Conservation (phyloP, 1,140 invertebrate genomes). For the Papilio polytes region DNA sequence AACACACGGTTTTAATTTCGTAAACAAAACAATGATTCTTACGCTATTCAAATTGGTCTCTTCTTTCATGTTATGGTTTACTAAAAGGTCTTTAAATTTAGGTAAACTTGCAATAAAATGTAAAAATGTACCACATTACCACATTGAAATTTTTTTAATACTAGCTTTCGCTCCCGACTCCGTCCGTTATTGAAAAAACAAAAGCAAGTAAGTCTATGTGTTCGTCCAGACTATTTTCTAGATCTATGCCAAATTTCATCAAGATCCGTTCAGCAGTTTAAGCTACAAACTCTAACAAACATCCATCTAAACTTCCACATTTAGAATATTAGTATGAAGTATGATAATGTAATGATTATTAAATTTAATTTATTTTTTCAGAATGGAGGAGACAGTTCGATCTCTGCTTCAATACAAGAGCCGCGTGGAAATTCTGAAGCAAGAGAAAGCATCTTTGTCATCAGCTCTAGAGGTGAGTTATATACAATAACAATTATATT, state of each 20-base stretch:
- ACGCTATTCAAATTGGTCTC: not conserved
- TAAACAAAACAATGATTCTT: not conserved
- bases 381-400: slow-evolving; percentile 90
- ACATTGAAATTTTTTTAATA: no score
- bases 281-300: no score
- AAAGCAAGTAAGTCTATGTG: no score
- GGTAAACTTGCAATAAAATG: not conserved
- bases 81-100: not conserved
- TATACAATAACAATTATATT: not conserved
- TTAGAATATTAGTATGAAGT: no score
- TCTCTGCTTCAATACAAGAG: slow-evolving; percentile 90
- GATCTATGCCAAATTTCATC: no score
- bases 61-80: not conserved
- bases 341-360: no score
- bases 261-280: no score
- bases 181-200: no score
- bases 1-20: not conserved
- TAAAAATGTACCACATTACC: no score
- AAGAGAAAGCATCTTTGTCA: slow-evolving; percentile 90
- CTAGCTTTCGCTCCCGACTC: no score
- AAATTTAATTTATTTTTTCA: slow-evolving; percentile 73
- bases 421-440: slow-evolving; percentile 90
- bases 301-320: no score
- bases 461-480: slow-evolving; percentile 90
- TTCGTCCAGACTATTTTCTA: no score